phyloP scores from a whole-genome alignment of 30 jellyfish, hydroid and myxozoan species.

The Aurelia coerulea region DNA sequence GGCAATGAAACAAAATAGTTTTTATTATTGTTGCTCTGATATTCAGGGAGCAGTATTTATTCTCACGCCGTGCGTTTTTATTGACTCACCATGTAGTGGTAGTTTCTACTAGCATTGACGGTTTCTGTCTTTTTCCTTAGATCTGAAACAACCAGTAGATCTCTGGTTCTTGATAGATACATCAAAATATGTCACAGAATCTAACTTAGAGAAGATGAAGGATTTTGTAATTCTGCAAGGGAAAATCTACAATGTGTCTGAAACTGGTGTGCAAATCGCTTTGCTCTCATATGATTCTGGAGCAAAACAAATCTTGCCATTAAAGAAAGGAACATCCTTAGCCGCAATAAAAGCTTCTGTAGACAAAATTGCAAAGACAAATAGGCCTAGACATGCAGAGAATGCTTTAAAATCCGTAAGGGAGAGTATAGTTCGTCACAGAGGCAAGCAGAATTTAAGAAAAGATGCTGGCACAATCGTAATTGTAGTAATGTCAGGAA shows the following conservation, averaged over 20 bases:
- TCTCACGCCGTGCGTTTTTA: too few relatives aligned
- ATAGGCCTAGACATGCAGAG: slow-evolving; percentile 19
- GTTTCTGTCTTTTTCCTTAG: slow-evolving; percentile 11
- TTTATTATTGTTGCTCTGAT: too few relatives aligned
- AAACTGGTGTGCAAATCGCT: not conserved
- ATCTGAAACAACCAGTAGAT: slow-evolving; percentile 32
- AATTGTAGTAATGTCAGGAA: slow-evolving; percentile 47
- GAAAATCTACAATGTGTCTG: not conserved
- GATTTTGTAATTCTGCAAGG: slow-evolving; percentile 4
- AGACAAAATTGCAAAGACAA: not conserved
- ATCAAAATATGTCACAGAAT: slow-evolving; percentile 33
- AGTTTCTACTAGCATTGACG: not conserved
- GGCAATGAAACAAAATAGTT: too few relatives aligned
- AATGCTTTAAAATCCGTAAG: slow-evolving; percentile 3
- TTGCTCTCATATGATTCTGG: slow-evolving; percentile 10
- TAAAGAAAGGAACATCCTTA: slow-evolving; percentile 13
- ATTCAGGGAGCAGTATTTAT: too few relatives aligned
- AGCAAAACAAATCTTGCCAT: not conserved
- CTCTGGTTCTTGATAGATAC: slow-evolving; percentile 49
- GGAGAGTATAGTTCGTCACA: not conserved
- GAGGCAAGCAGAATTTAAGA: not conserved
- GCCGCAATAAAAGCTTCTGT: not conserved
- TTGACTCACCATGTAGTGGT: too few relatives aligned
- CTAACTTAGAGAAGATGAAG: slow-evolving; percentile 20
- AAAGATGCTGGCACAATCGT: slow-evolving; percentile 21